Base-by-base conservation (phyloP, 2,113 vertebrate species). In the Dicaeum eximium region DNA sequence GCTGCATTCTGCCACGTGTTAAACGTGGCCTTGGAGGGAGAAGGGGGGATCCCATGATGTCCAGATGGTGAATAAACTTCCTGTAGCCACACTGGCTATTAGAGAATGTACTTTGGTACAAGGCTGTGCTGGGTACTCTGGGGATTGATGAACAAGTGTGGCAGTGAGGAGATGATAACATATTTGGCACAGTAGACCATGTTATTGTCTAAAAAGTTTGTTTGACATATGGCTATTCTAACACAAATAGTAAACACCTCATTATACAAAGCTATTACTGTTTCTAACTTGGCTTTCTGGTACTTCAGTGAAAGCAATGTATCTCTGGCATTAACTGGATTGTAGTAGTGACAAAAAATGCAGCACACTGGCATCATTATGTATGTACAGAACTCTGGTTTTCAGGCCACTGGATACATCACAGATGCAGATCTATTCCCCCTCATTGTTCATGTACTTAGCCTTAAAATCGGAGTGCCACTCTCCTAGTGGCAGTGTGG, bases 211-310 rank as follows among this genome's bases (percentile, higher is more conserved):
- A 66, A 92, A 61, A 82, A 44, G 48, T 88, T 69, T 54, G 57
- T 90, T 85, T 37, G 24, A 51, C 61, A 51, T 90, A 45, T 45
- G 42, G 45, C 58, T 78, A 81, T 92, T 80, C 51, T 83, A 72
- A 75, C n/a, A 64, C 70, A 56, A 53, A 84, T n/a, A 57, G 66
- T 80, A 89, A 93, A 91, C 78, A 83, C 11, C 47, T 91, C 35
- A 10, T 83, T 69, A 69, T 42, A 79, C 28, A 70, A 77, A 93
- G 44, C 58, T 78, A 38, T 87, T 87, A n/a, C 54, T 80, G 33
- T 93, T 83, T 51, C 62, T 78, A 33, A 70, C 22, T 69, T 11
- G 0, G n/a, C 37, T 58, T 22, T 78, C 30, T 60, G 31, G 42
- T 42, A 28, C 70, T 62, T 60, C 50, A 91, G 72, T 81, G 86